Conservation (phyloP, 1,140 invertebrate species). For the Zaprionus africanus region DNA sequence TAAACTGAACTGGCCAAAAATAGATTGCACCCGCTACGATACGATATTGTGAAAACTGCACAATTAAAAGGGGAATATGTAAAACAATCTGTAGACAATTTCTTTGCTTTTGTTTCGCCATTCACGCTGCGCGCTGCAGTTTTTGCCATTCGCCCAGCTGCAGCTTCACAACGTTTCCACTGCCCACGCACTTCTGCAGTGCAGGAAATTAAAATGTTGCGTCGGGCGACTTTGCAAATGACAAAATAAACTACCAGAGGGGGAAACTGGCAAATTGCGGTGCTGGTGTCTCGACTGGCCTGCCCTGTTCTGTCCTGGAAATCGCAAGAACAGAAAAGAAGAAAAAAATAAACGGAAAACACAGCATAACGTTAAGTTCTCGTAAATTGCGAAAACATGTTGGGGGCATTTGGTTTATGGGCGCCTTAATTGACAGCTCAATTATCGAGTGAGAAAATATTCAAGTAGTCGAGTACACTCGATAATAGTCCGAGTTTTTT, state of each 20-base stretch:
- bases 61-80: conserved; percentile 61
- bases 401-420: conserved; percentile 10
- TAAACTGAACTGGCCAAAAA: conserved; percentile 34
- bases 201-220: conserved; percentile 48
- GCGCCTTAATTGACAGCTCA: background rate
- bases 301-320: background rate
- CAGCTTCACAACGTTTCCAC: conserved; percentile 8
- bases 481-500: background rate
- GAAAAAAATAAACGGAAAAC: background rate
- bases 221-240: conserved; percentile 26
- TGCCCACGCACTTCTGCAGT: background rate
- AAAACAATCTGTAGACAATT: conserved; percentile 30
- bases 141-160: background rate
- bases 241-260: conserved; percentile 35
- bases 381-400: conserved; percentile 6
- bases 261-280: conserved; percentile 11
- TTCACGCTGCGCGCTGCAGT: background rate
- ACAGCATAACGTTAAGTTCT: background rate
- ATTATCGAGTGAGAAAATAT: conserved; percentile 10
- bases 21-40: background rate
- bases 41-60: conserved; percentile 37
- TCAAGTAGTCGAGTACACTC: background rate
- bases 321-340: background rate
- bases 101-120: background rate
- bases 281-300: background rate